Evolutionary conservation across 2,113 vertebrate genomes (phyloP), one percentile per base, ranked within the genome.

Genomic region (Talpa occidentalis): DNA sequence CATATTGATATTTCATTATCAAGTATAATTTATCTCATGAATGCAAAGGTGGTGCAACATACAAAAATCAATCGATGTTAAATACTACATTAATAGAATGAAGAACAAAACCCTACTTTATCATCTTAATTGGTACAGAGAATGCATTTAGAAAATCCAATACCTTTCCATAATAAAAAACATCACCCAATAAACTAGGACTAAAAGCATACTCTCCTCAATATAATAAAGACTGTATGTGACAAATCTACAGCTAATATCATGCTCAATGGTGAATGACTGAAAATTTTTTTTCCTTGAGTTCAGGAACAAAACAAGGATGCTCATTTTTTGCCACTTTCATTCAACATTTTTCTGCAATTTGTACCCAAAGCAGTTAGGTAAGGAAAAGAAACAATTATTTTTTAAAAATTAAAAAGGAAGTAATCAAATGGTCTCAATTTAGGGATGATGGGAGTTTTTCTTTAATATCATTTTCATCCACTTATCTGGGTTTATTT

Each of bases 331-430:
- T 66, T 47, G 40, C 49, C 22, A 14, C 5, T 64, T 73, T 5
- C 44, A 2, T 86, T 91, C 3, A 42, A 14, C 32, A 74, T 67
- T 62, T 6, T 70, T 22, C 62, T 95, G 28, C 8, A 76, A 91
- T 28, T 77, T 76, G 60, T 82, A 82, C 32, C 60, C 26, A 42
- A 37, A 64, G 49, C 21, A 87, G 49, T 82, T 67, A 35, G 76
- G 44, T 49, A 87, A 91, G 32, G 89, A 67, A 88, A 76, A 78
- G 44, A 82, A 80, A 30, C 49, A 59, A 82, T n/a, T n/a, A 78
- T 84, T 35, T 1, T 19, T 64, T 88, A 49, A 11, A 84, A 49
- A 54, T 79, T 62, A 24, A 37, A 69, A 79, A 74, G 30, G 26
- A 83, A 90, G 26, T 72, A 79, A 16, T 32, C n/a, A 92, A 83